These are phyloP conservation scores for Amazona vittata DNA, from an alignment of 2,113 vertebrate species.

Conservation along the genomic window DNA sequence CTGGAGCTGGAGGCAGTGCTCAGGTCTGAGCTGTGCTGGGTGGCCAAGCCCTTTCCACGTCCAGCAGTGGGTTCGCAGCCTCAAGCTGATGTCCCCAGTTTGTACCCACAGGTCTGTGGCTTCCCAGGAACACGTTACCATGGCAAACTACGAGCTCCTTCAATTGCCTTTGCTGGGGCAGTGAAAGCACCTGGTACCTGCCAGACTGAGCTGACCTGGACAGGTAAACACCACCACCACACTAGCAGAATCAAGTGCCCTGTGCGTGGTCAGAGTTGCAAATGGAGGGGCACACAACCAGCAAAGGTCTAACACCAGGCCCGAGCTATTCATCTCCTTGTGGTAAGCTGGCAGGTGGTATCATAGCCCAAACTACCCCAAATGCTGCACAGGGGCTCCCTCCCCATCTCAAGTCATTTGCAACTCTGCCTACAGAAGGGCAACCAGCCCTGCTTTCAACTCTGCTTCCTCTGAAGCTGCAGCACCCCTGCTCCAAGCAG, in stretches of 20 bases:
- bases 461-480: neutral
- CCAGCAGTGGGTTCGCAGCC: neutral
- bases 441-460: neutral
- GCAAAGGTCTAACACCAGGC: neutral
- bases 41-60: neutral
- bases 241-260: neutral
- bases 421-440: neutral
- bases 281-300: neutral
- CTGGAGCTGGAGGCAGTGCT: neutral
- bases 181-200: neutral
- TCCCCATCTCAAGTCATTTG: accelerated
- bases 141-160: neutral
- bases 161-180: neutral
- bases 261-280: neutral
- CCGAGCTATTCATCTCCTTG: neutral
- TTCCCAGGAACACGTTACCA: accelerated
- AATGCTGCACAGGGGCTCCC: neutral
- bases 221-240: neutral
- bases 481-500: neutral
- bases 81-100: neutral
- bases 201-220: neutral
- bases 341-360: neutral
- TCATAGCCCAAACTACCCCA: neutral
- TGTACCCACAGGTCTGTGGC: accelerated
- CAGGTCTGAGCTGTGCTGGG: neutral